Evolutionary conservation across 2,888 invertebrate genomes (phyloP).

Genomic region (Bombylius discolor): DNA sequence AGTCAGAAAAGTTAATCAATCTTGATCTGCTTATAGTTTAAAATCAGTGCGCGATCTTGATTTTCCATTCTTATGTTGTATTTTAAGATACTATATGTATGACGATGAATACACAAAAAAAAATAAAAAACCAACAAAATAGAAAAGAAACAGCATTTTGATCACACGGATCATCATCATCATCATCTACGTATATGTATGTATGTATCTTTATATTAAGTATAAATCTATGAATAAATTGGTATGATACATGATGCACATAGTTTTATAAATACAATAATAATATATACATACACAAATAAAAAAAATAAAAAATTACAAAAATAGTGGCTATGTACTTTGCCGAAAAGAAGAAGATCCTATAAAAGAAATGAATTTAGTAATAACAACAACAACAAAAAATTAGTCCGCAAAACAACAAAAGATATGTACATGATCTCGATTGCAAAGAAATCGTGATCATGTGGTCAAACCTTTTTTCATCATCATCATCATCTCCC

Average conservation of each 20-base stretch:
- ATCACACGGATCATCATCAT: too few species aligned
- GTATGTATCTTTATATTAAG: too few species aligned
- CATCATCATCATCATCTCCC: too few species aligned
- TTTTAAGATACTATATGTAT: too few species aligned
- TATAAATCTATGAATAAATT: too few species aligned
- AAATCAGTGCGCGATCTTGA: slow-evolving; percentile 10
- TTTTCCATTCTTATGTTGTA: not conserved
- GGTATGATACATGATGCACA: not conserved
- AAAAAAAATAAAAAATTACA: too few species aligned
- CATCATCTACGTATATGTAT: not conserved
- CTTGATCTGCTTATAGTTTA: slow-evolving; percentile 13
- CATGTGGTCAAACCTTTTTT: slow-evolving; percentile 11
- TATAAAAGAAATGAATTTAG: not conserved
- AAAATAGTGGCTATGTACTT: not conserved
- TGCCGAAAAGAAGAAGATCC: not conserved
- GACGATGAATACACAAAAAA: slow-evolving; percentile 5
- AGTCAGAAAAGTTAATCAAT: slow-evolving; percentile 12
- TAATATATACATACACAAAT: too few species aligned
- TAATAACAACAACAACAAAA: too few species aligned
- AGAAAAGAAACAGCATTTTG: too few species aligned
- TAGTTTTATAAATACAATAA: too few species aligned
- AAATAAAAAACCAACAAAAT: not conserved
- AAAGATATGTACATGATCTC: slow-evolving; percentile 8
- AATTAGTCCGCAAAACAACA: not conserved
- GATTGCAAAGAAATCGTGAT: slow-evolving; percentile 14